Base-by-base conservation (phyloP, 2,113 vertebrate genomes). In the Trichomycterus rosablanca region DNA sequence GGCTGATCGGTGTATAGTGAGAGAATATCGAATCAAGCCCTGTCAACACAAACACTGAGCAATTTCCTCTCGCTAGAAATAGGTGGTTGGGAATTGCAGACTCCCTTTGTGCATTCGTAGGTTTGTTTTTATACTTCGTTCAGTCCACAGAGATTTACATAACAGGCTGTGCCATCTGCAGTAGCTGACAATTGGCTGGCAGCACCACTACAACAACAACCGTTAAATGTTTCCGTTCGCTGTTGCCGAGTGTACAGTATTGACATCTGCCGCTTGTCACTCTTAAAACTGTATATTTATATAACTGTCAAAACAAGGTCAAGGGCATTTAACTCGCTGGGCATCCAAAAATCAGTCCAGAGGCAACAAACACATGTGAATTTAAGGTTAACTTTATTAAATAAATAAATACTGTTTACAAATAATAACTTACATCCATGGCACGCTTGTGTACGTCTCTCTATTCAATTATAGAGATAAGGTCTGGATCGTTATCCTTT, bases 401-500 rank as follows among this genome's bases (percentile, higher is more conserved):
- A 80, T 81, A 75, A 80, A 80, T 88, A 91, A 92, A 92, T 92
- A 91, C 84, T 85, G 84, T 76, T 86, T 79, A 86, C 84, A 87
- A 77, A 46, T 87, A 92, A 91, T 90, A 92, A 91, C 89, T 91
- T 81, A 87, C 77, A 67, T 57, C 18, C 52, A 62, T 65, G 39
- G 32, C 23, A 44, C 24, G 3, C 42, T 55, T 55, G 28, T 24
- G 15, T 64, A 34, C 4, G 34, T 56, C 10, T 46, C 23, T 64
- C 61, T 20, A 46, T 14, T 26, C 28, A 55, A 46, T 23, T 26
- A 45, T 37, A 37, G 18, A 34, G 51, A 64, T 18, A 43, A 35
- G 39, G 28, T 15, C 42, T 18, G n/a, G 61, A 46, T 55, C 20
- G 10, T 26, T 28, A 35, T 34, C 50, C 61, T 26, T n/a, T n/a